A percentile compares a stretch with the other conserved stretches of the same genome.
These are phyloP conservation scores for Nymphalis c-album DNA, from an alignment of 2,888 invertebrate species.

Conservation along the genomic window DNA sequence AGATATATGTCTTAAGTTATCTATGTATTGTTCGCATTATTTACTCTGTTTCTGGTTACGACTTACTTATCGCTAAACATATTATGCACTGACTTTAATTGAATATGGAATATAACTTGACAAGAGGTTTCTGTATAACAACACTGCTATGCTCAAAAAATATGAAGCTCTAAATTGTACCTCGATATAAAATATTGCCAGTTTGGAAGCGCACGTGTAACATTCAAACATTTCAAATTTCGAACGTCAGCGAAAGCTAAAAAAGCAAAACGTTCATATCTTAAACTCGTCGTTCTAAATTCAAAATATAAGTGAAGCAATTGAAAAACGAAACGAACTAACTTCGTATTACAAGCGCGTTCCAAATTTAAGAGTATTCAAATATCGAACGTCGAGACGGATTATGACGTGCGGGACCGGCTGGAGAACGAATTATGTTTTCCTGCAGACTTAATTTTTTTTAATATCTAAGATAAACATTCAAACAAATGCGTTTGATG, in stretches of 20 bases:
- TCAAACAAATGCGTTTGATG: slow-evolving; percentile 56
- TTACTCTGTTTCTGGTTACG: neutral
- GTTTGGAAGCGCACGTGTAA: slow-evolving; percentile 21
- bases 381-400: slow-evolving; percentile 76
- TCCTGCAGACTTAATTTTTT: slow-evolving; percentile 40
- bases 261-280: slow-evolving; percentile 56
- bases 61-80: neutral
- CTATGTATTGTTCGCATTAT: slow-evolving; percentile 2
- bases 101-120: too few species aligned
- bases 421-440: slow-evolving; percentile 53
- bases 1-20: neutral
- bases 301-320: slow-evolving; percentile 79
- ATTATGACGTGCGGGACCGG: slow-evolving; percentile 65
- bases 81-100: too few species aligned
- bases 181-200: slow-evolving; percentile 20
- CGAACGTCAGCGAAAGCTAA: slow-evolving; percentile 44
- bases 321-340: slow-evolving; percentile 78
- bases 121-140: neutral
- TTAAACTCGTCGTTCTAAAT: slow-evolving; percentile 72
- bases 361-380: slow-evolving; percentile 79
- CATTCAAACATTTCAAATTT: slow-evolving; percentile 43
- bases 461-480: slow-evolving; percentile 38
- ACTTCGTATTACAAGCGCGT: slow-evolving; percentile 76
- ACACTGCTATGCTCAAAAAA: neutral
- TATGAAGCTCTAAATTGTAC: slow-evolving; percentile 15